A percentile compares a stretch with the other conserved stretches of the same genome.
Evolutionary conservation across 2,797 vertebrate species (phyloP).

Genomic region (Chromobotia macracanthus): DNA sequence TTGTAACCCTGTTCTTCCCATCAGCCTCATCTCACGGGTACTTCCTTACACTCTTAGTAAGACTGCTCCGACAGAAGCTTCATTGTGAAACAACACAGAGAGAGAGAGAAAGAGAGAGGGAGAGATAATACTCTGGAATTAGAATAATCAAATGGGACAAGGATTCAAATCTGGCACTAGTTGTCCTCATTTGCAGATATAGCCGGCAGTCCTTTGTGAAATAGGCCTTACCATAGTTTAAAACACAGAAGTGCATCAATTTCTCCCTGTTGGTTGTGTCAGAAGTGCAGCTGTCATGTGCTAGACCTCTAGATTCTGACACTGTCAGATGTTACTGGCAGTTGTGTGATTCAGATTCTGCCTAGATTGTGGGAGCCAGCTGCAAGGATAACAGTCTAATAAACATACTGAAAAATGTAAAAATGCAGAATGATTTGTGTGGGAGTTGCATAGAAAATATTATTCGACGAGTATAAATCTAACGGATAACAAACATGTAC

Average conservation of each 20-base stretch:
- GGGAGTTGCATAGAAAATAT: background rate
- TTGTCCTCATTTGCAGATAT: constrained; percentile 42
- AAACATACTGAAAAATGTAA: background rate
- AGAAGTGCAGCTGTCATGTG: constrained; percentile 55
- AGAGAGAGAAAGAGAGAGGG: background rate
- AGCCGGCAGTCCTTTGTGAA: constrained; percentile 10
- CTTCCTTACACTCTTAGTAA: constrained; percentile 42
- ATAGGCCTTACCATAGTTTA: background rate
- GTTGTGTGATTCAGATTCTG: constrained; percentile 53
- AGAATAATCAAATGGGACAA: constrained; percentile 8
- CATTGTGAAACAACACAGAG: constrained; percentile 49
- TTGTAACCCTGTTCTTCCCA: constrained; percentile 49
- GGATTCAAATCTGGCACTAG: background rate
- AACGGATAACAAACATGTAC: background rate
- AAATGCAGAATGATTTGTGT: background rate
- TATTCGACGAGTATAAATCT: background rate
- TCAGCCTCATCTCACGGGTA: constrained; percentile 47
- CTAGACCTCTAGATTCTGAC: constrained; percentile 45
- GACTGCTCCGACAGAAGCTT: constrained; percentile 34
- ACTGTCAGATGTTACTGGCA: constrained; percentile 64
- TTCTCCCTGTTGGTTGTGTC: constrained; percentile 24
- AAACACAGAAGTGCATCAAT: background rate
- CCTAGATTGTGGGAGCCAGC: background rate
- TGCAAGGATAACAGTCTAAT: background rate
- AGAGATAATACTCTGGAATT: background rate